Base-by-base conservation (phyloP, 2,797 vertebrate genomes). In the Kryptolebias ocellatus region DNA sequence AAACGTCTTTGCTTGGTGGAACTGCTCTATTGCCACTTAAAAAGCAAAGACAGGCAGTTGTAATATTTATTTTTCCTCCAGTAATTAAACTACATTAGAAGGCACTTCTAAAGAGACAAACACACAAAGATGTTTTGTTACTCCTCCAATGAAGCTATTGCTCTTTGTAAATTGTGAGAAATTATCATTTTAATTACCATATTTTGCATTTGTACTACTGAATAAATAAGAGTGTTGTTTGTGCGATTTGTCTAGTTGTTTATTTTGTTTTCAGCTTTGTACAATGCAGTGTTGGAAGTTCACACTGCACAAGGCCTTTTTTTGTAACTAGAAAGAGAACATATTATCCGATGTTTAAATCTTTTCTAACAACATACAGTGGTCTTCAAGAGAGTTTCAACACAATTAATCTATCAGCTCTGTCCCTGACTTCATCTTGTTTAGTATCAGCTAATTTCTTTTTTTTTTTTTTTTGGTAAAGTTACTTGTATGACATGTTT, bases 21-120 rank as follows among this genome's bases (percentile, higher is more conserved):
- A 37, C 9, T 8, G 34, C 5, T 37, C 34, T 37, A 10, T 37
- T 37, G 34, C 9, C 34, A 37, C 34, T 31, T 31, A 67, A 85
- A 60, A 76, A 53, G 71, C 64, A 53, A 66, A 61, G 77, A 81
- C 58, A 67, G 66, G 54, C 68, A 56, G 37, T 69, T 68, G 62
- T 46, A 64, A 72, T 68, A 51, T 67, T 83, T 64, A 39, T 64
- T 74, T 53, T 63, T 70, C 71, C 62, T 67, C 58, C 53, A 52
- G 67, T 80, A 80, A 89, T 83, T 82, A 80, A 73, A 74, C 42
- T 57, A 66, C 69, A 76, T 64, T 55, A 65, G 63, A 27, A 57
- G 72, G 52, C 60, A 70, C 60, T 66, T 72, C 59, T 78, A 31
- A 74, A 56, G 53, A 69, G 37, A 74, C 54, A 67, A 61, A 83